Conservation (phyloP, 1,140 invertebrate genomes). For the Brachionus rotundiformis region DNA sequence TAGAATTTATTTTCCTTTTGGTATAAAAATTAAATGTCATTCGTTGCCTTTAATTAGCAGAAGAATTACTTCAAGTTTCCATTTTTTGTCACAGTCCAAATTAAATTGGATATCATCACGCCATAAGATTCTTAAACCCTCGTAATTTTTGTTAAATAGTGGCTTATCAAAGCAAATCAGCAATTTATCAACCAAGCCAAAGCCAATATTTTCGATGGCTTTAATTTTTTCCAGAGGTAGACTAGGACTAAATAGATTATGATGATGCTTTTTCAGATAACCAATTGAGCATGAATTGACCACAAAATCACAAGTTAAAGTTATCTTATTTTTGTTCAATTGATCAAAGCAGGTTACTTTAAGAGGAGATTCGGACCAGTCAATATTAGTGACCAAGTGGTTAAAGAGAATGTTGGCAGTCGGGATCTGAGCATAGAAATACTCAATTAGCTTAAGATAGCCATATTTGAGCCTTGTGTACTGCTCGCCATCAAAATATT, state of each 20-base stretch:
- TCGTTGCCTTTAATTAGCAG: background rate
- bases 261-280: conserved; percentile 16
- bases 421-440: conserved; percentile 12
- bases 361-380: background rate
- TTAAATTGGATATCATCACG: conserved; percentile 2
- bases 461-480: conserved; percentile 7
- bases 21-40: background rate
- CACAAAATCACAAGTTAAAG: background rate
- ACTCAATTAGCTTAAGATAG: conserved; percentile 17
- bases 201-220: conserved; percentile 48
- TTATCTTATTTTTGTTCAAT: background rate
- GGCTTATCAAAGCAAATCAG: conserved; percentile 19
- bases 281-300: conserved; percentile 2
- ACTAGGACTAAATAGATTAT: background rate
- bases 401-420: background rate
- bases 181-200: conserved; percentile 43
- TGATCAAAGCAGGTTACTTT: background rate
- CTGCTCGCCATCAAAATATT: conserved; percentile 49
- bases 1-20: conserved; percentile 28
- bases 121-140: conserved; percentile 41
- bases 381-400: conserved; percentile 22
- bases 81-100: conserved; percentile 11
- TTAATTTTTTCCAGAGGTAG: conserved; percentile 34
- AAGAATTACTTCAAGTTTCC: conserved; percentile 22
- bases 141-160: conserved; percentile 22